Percentiles rank a stretch among this genome's conserved stretches.
Evolutionary conservation across 2,888 invertebrate genomes (phyloP).

Genomic region (Dasypolia templi): DNA sequence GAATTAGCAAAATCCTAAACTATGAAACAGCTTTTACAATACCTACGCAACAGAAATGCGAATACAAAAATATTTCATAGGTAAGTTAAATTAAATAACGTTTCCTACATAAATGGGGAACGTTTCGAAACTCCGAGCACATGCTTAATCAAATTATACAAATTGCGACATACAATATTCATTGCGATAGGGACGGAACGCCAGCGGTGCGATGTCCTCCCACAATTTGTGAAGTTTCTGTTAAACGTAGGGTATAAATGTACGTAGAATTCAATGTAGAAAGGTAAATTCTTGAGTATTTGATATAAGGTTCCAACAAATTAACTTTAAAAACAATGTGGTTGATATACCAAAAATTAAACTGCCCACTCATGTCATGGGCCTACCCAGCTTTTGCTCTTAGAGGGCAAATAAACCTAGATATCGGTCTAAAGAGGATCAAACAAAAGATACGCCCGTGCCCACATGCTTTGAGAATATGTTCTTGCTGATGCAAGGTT

Average conservation of each 20-base stretch:
- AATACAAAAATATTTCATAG: conserved; percentile 41
- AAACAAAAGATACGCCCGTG: neutral
- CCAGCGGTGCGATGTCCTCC: conserved; percentile 9
- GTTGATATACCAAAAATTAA: neutral
- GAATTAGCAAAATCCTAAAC: neutral
- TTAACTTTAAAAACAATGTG: no score
- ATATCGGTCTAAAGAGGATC: neutral
- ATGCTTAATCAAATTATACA: conserved; percentile 89
- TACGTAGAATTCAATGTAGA: neutral
- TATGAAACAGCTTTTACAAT: neutral
- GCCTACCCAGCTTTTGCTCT: neutral
- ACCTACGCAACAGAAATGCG: conserved; percentile 16
- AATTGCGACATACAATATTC: conserved; percentile 90
- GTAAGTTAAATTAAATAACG: conserved; percentile 53
- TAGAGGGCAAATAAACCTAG: no score
- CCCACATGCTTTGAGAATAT: neutral
- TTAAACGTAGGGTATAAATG: conserved; percentile 22
- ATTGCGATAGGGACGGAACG: conserved; percentile 78
- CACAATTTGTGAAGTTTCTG: conserved; percentile 46
- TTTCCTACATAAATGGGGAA: conserved; percentile 43
- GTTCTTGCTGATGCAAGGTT: neutral
- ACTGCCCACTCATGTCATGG: neutral
- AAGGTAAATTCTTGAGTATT: neutral
- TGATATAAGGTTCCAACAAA: neutral
- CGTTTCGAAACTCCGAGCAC: conserved; percentile 62